Conservation (phyloP, 2,797 vertebrate species). For the Hypotaenidia okinawae region DNA sequence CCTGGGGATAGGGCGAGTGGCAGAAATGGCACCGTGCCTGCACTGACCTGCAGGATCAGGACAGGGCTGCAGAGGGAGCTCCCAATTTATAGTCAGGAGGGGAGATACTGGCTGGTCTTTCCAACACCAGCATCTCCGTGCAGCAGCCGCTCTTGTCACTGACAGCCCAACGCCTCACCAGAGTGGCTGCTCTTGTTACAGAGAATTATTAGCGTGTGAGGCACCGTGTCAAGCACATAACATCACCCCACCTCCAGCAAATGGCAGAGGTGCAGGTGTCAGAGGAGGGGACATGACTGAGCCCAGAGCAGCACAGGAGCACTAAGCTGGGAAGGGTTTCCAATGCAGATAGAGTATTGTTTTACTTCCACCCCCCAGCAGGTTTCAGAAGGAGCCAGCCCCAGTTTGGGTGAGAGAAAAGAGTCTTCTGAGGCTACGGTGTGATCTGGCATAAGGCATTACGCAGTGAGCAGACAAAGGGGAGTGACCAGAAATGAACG, state of each 20-base stretch:
- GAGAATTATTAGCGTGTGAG: not conserved
- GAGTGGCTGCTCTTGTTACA: not conserved
- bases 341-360: accelerated
- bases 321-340: not conserved
- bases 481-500: not conserved
- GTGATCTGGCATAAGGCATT: not conserved
- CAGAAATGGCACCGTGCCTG: not conserved
- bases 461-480: not conserved
- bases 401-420: not conserved
- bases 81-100: slow-evolving; percentile 28
- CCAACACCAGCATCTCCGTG: not conserved
- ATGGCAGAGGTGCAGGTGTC: not conserved
- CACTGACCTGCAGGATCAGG: not conserved
- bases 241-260: not conserved
- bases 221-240: not conserved
- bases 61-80: slow-evolving; percentile 63
- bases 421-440: not conserved
- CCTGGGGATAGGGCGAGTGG: not conserved
- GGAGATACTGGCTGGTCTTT: not conserved
- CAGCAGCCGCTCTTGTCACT: not conserved
- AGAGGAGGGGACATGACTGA: not conserved
- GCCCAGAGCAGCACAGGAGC: not conserved
- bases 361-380: not conserved
- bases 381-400: not conserved
- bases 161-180: not conserved